phyloP scores from a whole-genome alignment of 1,140 invertebrate genomes.

The Platorchestia sp. region DNA sequence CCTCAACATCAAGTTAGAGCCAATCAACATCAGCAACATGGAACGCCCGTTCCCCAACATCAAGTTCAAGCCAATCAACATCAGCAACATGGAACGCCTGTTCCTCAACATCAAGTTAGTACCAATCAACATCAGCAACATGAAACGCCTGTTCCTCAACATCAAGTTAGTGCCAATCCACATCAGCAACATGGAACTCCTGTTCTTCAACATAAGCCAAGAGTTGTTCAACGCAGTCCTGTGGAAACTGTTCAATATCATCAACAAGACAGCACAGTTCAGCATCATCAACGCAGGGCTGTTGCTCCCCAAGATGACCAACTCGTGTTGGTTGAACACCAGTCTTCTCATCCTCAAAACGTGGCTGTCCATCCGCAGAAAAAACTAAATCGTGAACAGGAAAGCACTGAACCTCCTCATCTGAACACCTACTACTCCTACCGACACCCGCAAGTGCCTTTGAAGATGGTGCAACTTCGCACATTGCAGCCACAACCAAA shows the following conservation, averaged over 20 bases:
- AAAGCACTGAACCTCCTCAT: neutral
- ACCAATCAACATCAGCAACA: neutral
- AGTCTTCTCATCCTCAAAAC: neutral
- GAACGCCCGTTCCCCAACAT: neutral
- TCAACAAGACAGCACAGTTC: neutral
- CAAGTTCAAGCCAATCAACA: neutral
- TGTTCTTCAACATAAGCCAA: neutral
- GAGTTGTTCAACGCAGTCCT: neutral
- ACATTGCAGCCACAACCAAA: neutral
- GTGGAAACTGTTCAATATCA: neutral
- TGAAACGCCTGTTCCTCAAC: neutral
- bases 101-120: neutral
- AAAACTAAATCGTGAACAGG: neutral
- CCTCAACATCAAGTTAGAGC: neutral
- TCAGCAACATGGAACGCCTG: neutral
- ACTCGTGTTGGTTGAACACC: neutral
- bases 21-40: neutral
- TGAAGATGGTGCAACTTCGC: neutral
- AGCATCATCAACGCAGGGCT: neutral
- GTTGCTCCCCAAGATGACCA: neutral
- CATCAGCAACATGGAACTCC: neutral
- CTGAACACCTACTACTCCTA: conserved; percentile 33
- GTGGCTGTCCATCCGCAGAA: conserved; percentile 30
- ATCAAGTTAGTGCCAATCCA: neutral
- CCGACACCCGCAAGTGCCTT: neutral